Conservation (phyloP, 2,113 vertebrate species). For the Cyprinodon variegatus region DNA sequence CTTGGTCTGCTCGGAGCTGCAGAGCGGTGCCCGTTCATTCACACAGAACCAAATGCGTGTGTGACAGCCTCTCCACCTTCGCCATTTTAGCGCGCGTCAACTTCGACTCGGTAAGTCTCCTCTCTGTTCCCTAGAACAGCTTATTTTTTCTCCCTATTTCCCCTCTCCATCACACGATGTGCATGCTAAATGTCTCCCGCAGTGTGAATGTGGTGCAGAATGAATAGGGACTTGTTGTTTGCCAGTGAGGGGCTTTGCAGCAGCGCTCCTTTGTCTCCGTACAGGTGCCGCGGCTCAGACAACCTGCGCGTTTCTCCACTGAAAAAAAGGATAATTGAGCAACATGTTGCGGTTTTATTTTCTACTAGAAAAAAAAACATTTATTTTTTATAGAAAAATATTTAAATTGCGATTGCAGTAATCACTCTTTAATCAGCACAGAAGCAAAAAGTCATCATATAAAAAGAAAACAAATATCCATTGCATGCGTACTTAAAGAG, state of each 20-base stretch:
- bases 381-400: neutral
- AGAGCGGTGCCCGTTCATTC: slow-evolving; percentile 93
- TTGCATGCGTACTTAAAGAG: neutral
- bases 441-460: neutral
- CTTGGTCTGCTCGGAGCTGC: slow-evolving; percentile 96
- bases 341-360: slow-evolving; percentile 34
- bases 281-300: slow-evolving; percentile 42
- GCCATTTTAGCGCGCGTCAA: slow-evolving; percentile 97
- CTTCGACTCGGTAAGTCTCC: slow-evolving; percentile 91
- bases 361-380: neutral
- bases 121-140: slow-evolving; percentile 9
- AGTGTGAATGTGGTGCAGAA: slow-evolving; percentile 33
- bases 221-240: slow-evolving; percentile 33
- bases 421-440: neutral
- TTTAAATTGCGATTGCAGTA: neutral
- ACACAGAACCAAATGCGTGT: slow-evolving; percentile 94
- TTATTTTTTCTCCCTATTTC: neutral
- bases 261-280: slow-evolving; percentile 66
- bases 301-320: slow-evolving; percentile 7
- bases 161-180: neutral
- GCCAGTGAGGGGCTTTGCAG: slow-evolving; percentile 40
- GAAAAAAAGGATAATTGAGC: neutral
- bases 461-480: neutral
- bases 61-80: slow-evolving; percentile 97
- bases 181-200: slow-evolving; percentile 9